These are phyloP conservation scores for Hassar affinis DNA, from an alignment of 2,113 vertebrate genomes.

Conservation along the genomic window DNA sequence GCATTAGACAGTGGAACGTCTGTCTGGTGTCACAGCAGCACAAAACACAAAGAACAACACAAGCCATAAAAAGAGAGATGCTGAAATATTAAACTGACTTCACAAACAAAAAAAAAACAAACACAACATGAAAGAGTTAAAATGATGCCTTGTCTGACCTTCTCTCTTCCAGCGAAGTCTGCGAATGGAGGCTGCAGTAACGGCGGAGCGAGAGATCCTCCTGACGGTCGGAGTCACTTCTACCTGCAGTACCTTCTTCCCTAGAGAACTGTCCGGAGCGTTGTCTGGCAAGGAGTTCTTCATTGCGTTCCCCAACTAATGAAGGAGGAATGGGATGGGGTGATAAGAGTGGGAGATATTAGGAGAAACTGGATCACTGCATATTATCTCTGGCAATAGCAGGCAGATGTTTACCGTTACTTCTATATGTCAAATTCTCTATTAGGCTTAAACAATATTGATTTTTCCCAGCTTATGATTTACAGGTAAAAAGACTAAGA, in stretches of 20 bases:
- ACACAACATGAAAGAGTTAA: not conserved
- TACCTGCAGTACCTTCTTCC: slow-evolving; percentile 92
- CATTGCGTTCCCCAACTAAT: slow-evolving; percentile 95
- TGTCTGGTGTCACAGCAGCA: slow-evolving; percentile 26
- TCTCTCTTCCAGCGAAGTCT: slow-evolving; percentile 97
- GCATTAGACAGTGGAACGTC: slow-evolving; percentile 5
- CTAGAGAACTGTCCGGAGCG: slow-evolving; percentile 82
- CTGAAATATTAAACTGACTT: not conserved
- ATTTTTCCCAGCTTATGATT: not conserved
- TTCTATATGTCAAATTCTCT: not conserved
- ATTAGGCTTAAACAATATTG: not conserved
- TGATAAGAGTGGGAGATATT: not conserved
- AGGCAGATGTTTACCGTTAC: not conserved
- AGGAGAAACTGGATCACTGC: not conserved
- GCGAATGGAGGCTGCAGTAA: slow-evolving; percentile 96
- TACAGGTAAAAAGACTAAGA: not conserved
- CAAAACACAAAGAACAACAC: slow-evolving; percentile 41
- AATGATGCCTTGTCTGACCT: slow-evolving; percentile 72
- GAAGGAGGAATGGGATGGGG: not conserved
- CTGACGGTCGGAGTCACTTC: slow-evolving; percentile 93
- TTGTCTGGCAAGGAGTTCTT: slow-evolving; percentile 90
- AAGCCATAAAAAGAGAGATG: slow-evolving; percentile 41
- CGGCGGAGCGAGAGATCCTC: slow-evolving; percentile 90
- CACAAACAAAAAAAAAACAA: not conserved
- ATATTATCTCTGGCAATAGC: not conserved